These are phyloP conservation scores for Crypturellus undulatus DNA, from an alignment of 2,113 vertebrate genomes.

Conservation along the genomic window DNA sequence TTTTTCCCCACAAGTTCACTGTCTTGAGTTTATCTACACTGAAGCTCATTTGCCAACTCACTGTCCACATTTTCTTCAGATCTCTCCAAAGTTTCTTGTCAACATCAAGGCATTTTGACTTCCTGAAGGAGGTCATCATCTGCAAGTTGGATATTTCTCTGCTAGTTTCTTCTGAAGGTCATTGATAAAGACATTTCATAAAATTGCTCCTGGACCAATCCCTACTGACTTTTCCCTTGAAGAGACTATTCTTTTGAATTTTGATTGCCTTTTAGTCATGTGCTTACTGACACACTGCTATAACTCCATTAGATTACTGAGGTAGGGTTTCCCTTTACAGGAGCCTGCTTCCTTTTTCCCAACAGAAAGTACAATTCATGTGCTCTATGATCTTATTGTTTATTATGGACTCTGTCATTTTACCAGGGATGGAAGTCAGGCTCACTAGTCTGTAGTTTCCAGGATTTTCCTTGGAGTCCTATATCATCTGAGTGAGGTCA, in stretches of 20 bases:
- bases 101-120: background rate
- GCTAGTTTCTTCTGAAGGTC: background rate
- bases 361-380: background rate
- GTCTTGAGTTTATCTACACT: background rate
- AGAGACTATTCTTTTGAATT: background rate
- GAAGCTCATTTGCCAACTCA: background rate
- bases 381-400: slow-evolving; percentile 1
- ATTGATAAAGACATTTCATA: background rate
- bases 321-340: background rate
- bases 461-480: background rate
- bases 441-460: background rate
- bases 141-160: background rate
- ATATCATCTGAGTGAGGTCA: background rate
- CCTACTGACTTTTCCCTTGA: background rate
- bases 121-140: background rate
- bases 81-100: background rate
- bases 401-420: slow-evolving; percentile 16
- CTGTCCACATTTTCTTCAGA: background rate
- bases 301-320: background rate
- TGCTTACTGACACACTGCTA: background rate
- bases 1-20: background rate
- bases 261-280: background rate
- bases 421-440: background rate
- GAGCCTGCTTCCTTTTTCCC: background rate
- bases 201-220: background rate